Evolutionary conservation across 2,888 invertebrate species (phyloP), one percentile per base, ranked within the genome.

Genomic region (Metallyticus violacea): DNA sequence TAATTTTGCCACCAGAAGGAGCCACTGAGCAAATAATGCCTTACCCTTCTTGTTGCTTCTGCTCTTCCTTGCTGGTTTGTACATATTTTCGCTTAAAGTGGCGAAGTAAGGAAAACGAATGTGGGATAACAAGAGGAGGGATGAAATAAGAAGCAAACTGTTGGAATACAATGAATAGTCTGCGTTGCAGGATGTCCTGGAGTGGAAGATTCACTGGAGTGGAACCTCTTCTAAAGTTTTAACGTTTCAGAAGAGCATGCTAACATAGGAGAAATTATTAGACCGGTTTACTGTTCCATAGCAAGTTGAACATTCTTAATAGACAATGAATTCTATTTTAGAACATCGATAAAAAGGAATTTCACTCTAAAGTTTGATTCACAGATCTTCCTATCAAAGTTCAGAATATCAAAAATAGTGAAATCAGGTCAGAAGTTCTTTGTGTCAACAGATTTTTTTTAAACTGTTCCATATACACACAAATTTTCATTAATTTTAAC

Each of bases 1-100:
- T 86, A 86, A 86, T 86, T 86, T 84, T 86, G 83, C 86, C 86
- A 86, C 86, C 62, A 79, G 76, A 80, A 84, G 79, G 76, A 79
- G 83, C 27, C 82, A 86, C 83, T 83, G 80, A 86, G 86, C 83
- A 86, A 86, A 86, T 62, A 86, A 76, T 77, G 77, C 29, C 77
- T 28, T 28, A 76, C 83, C 83, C 77, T 77, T 25, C 83, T 22
- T 77, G 40, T 62, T 62, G 40, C 40, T 62, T 62, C 22, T 62
- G 40, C 40, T 62, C 40, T 62, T 62, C 40, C 40, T 15, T 4
- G 40, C 40, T 15, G 25, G 83, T 27, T 83, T 29, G 83, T 83
- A 83, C 77, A 83, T 77, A 83, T 83, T 83, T 83, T 83, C 83
- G n/a, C 77, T 83, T 27, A 22, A 83, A 76, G 83, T 83, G 83